Base-by-base conservation (phyloP, 2,113 vertebrate species). In the Amia ocellicauda region DNA sequence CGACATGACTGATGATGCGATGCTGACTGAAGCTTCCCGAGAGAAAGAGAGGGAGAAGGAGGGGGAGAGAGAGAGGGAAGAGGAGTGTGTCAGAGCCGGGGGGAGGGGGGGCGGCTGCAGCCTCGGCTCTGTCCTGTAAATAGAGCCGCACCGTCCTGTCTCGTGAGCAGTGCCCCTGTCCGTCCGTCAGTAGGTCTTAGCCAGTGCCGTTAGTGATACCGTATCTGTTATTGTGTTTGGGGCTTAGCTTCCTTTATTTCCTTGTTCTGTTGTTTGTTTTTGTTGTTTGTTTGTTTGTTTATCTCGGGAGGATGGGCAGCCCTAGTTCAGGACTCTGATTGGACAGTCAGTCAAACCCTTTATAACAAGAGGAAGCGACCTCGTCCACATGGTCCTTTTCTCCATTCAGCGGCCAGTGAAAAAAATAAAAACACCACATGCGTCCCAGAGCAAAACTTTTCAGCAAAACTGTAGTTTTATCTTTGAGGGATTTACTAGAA, bases 101-200 rank as follows among this genome's bases (percentile, higher is more conserved):
- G 27, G 41, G 20, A 45, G 36, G 27, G 45, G 53, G 56, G 23
- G 26, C 59, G 51, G 68, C 36, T 53, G 57, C 36, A 24, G 63
- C 41, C 49, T 68, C 51, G 51, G 40, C 53, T 43, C 36, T 59
- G 60, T 72, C 41, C 28, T 86, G 73, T 85, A 78, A 52, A 80
- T 79, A 76, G 52, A 69, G 64, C 27, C 73, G 62, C 69, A 69
- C 64, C 55, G 56, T 65, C 62, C 70, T 71, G 80, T 70, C 66
- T 63, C 3, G 73, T 83, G 74, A 66, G 80, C 70, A 1, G 75
- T 82, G 73, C 74, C 70, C 2, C 69, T 78, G 74, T 64, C 69
- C 17, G 67, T 75, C 67, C 41, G 27, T 75, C 66, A 66, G 64
- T 80, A 75, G 22, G 72, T 76, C 60, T 13, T 47, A 45, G 72